Base-by-base conservation (phyloP, 1,140 invertebrate species). In the Zaprionus kolodkinae region DNA sequence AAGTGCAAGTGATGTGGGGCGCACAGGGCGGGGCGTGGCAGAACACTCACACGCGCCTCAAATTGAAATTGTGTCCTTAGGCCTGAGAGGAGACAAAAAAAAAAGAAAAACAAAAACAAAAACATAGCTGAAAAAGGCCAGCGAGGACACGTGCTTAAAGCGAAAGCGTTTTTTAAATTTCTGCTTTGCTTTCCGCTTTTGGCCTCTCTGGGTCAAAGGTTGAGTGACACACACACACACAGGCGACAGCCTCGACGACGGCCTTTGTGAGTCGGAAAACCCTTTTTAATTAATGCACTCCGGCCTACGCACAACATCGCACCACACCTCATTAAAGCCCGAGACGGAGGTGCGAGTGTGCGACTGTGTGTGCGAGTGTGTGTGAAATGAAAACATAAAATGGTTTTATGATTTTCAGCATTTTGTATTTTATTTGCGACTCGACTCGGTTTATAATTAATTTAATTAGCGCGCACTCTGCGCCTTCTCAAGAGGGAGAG, bases 251-350 rank as follows among this genome's bases (percentile, higher is more conserved):
- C n/a, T n/a, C n/a, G n/a, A n/a, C 17, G 10, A 11, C 38, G 5
- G 25, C 54, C 52, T 43, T 67, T 57, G 52, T 57, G 36, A 56
- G 30, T 2, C 33, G 65, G 76, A 61, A 83, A 84, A 87, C 84
- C 84, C 77, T 88, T 87, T 87, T 87, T 87, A 87, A 87, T 87
- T 87, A 87, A 87, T 87, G 79, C 83, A 88, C 73, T 80, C 61
- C 61, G 52, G 66, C 52, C 56, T 11, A 52, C 65, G 40, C 73
- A 50, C 13, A 57, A 54, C 52, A 40, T 25, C 45, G 80, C 81
- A 13, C 38, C 40, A 45, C 40, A 88, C 84, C 84, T 87, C 84
- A 87, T 87, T 88, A 87, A 87, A 88, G 88, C 79, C 70, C 66
- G 45, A 59, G 52, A 2, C 45, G 65, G 68, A 77, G 43, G 45